Conservation (phyloP, 2,113 vertebrate genomes). For the Daboia siamensis region DNA sequence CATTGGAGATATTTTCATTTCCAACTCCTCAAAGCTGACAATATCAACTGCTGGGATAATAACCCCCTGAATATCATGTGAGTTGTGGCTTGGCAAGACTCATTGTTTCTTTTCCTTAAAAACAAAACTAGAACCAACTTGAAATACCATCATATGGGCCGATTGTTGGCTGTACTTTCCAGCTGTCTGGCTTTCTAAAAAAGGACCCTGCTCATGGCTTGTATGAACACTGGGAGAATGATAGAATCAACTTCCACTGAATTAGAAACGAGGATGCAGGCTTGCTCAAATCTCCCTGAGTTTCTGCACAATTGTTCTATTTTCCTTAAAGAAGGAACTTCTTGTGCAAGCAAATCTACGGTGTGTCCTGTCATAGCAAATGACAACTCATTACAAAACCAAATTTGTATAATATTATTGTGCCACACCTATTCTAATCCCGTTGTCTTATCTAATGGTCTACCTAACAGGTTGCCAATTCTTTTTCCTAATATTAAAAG, state of each 20-base stretch:
- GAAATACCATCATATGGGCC: neutral
- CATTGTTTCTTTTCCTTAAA: neutral
- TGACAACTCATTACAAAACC: slow-evolving; percentile 23
- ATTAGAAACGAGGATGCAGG: neutral
- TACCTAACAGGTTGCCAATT: slow-evolving; percentile 32
- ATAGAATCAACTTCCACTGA: neutral
- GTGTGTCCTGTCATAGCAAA: slow-evolving; percentile 47
- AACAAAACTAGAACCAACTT: neutral
- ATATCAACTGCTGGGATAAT: neutral
- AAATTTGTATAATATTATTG: slow-evolving; percentile 27
- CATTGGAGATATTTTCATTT: neutral
- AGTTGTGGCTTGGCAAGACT: neutral
- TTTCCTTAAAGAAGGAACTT: neutral
- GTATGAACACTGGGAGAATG: neutral
- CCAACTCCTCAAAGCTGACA: neutral
- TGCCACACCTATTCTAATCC: slow-evolving; percentile 21
- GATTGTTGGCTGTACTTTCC: neutral
- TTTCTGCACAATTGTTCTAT: neutral
- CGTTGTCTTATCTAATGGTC: neutral
- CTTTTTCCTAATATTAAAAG: slow-evolving; percentile 40
- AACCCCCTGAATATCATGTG: neutral
- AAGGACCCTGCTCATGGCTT: neutral
- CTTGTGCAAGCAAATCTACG: slow-evolving; percentile 1
- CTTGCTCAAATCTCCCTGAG: neutral
- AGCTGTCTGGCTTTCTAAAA: neutral